Conservation (phyloP, 2,888 invertebrate species). For the Dioctria linearis region DNA sequence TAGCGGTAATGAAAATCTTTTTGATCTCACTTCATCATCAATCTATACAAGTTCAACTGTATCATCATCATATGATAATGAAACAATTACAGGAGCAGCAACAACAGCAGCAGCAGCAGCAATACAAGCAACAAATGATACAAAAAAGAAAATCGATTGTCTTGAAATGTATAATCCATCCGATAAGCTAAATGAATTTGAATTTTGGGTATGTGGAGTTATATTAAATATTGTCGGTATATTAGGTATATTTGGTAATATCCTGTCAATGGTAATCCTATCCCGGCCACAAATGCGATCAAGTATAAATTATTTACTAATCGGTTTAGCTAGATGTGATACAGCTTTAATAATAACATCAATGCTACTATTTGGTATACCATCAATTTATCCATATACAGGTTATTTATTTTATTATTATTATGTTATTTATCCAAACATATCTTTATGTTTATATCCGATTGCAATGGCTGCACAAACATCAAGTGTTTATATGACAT, state of each 20-base stretch:
- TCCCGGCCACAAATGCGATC: conserved; percentile 96
- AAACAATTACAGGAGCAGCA: neutral
- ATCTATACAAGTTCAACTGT: neutral
- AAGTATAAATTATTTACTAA: conserved; percentile 94
- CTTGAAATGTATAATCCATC: conserved; percentile 63
- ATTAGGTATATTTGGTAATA: conserved; percentile 90
- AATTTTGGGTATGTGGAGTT: conserved; percentile 87
- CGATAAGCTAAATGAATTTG: conserved; percentile 73
- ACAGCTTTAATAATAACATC: conserved; percentile 91
- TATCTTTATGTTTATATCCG: conserved; percentile 86
- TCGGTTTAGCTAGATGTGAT: conserved; percentile 95
- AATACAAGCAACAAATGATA: neutral
- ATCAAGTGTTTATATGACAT: conserved; percentile 92
- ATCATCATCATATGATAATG: neutral
- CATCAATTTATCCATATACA: conserved; percentile 88
- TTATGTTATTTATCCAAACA: conserved; percentile 84
- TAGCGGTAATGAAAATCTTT: neutral
- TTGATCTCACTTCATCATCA: neutral
- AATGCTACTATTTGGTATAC: conserved; percentile 88
- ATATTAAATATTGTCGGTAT: conserved; percentile 85
- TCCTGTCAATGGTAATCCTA: conserved; percentile 91
- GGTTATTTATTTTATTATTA: conserved; percentile 83
- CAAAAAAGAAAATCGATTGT: conserved; percentile 35
- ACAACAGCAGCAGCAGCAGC: too few relatives aligned
- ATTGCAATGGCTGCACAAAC: conserved; percentile 91